Evolutionary conservation across 2,888 invertebrate species (phyloP).

Genomic region (Abrostola tripartita): DNA sequence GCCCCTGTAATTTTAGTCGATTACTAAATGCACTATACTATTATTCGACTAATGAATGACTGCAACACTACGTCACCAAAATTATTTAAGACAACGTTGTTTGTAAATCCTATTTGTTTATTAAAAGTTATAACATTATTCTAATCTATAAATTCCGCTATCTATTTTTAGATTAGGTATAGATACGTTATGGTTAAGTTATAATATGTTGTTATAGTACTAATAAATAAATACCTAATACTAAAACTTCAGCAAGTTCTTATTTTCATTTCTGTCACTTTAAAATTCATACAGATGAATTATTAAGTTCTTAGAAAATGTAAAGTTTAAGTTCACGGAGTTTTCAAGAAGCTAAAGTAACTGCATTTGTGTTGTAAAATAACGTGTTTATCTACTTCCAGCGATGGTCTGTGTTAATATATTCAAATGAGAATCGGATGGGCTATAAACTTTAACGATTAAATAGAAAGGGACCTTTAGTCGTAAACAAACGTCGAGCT

Average conservation of each 20-base stretch:
- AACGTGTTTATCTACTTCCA: conserved; percentile 38
- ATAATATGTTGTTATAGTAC: too few species aligned
- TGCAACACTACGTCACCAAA: background rate
- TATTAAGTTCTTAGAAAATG: background rate
- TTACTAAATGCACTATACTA: conserved; percentile 32
- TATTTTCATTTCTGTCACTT: too few species aligned
- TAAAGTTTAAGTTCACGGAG: conserved; percentile 15
- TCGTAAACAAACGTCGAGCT: conserved; percentile 35
- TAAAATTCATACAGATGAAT: too few species aligned
- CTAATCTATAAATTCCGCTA: too few species aligned
- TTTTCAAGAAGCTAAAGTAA: conserved; percentile 33
- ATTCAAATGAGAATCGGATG: conserved; percentile 47
- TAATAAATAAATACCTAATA: too few species aligned
- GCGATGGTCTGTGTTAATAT: conserved; percentile 26
- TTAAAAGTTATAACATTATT: too few species aligned
- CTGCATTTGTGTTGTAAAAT: conserved; percentile 32
- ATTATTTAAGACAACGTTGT: too few species aligned
- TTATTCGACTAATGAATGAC: background rate
- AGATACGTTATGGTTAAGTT: too few species aligned
- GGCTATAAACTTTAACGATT: conserved; percentile 54
- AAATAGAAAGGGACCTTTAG: conserved; percentile 28
- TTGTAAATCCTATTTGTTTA: too few species aligned
- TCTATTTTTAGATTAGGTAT: too few species aligned
- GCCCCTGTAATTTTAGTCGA: conserved; percentile 84
- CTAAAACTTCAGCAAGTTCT: too few species aligned